A percentile compares a stretch with the other conserved stretches of the same genome.
These are phyloP conservation scores for Oryzias javanicus DNA, from an alignment of 2,113 vertebrate species.

Conservation along the genomic window DNA sequence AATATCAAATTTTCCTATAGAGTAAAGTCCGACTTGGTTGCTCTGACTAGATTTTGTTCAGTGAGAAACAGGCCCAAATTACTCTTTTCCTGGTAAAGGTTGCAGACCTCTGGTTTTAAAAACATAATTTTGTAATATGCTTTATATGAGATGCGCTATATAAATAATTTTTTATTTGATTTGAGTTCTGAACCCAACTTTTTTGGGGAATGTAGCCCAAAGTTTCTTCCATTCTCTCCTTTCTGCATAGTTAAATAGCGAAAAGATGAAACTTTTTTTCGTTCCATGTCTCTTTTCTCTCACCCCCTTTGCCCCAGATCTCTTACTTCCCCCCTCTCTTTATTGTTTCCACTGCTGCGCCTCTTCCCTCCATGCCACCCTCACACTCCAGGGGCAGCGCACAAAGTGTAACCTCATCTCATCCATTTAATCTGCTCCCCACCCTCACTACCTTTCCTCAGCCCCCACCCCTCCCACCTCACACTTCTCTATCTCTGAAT, in stretches of 20 bases:
- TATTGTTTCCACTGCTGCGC: slow-evolving; percentile 33
- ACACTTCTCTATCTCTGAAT: slow-evolving; percentile 15
- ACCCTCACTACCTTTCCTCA: slow-evolving; percentile 6
- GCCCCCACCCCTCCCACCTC: slow-evolving; percentile 2
- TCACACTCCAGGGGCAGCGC: slow-evolving; percentile 8
- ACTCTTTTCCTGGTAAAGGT: too few relatives aligned
- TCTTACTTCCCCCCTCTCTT: slow-evolving; percentile 28
- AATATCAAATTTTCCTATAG: too few relatives aligned
- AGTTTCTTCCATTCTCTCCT: slow-evolving; percentile 10
- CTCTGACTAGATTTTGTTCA: too few relatives aligned
- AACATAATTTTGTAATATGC: too few relatives aligned
- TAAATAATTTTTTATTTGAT: too few relatives aligned
- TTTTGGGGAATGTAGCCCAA: not conserved
- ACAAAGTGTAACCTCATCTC: slow-evolving; percentile 1
- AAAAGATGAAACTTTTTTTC: slow-evolving; percentile 25
- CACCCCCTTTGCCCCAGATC: slow-evolving; percentile 31
- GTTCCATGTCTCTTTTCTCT: not conserved
- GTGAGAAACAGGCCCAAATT: too few relatives aligned
- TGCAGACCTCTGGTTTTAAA: too few relatives aligned
- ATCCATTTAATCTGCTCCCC: slow-evolving; percentile 9
- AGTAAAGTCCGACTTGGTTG: too few relatives aligned
- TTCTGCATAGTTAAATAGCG: slow-evolving; percentile 13
- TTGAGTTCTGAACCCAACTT: too few relatives aligned
- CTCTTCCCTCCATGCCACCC: slow-evolving; percentile 16
- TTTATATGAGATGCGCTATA: too few relatives aligned